Percentiles rank a stretch among this genome's conserved stretches.
These are phyloP conservation scores for Dromococcyx pavoninus DNA, from an alignment of 2,797 vertebrate genomes.

Conservation along the genomic window DNA sequence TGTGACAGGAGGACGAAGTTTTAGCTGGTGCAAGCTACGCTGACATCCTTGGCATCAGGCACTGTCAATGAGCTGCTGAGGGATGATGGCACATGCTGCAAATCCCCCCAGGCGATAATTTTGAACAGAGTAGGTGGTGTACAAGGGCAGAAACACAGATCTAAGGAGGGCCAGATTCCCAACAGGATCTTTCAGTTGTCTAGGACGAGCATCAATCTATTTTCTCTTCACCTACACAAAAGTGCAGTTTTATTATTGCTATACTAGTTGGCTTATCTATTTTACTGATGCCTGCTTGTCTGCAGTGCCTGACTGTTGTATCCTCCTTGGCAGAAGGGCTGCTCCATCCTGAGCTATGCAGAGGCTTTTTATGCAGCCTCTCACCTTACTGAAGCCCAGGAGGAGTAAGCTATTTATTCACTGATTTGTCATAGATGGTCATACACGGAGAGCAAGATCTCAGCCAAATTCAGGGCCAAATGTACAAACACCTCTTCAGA, in stretches of 20 bases:
- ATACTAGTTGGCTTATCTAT: background rate
- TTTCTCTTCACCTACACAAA: background rate
- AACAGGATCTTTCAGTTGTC: background rate
- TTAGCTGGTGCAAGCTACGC: background rate
- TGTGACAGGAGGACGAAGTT: background rate
- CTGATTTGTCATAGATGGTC: background rate
- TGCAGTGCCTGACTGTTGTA: background rate
- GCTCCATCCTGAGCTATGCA: background rate
- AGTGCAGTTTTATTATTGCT: background rate
- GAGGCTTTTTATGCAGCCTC: background rate
- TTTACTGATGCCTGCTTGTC: background rate
- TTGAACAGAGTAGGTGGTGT: background rate
- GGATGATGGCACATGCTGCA: background rate
- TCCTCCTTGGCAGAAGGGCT: background rate
- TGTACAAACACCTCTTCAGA: background rate
- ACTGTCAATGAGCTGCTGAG: accelerated
- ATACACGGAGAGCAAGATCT: background rate
- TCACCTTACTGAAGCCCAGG: background rate
- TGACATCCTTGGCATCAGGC: background rate
- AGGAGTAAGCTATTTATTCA: background rate
- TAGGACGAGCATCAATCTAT: background rate
- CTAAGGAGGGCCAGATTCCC: background rate
- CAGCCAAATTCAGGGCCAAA: background rate
- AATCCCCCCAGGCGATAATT: accelerated
- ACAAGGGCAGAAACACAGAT: background rate